Conservation (phyloP, 92 coral and sea anemone species). For the Diadumene lineata region DNA sequence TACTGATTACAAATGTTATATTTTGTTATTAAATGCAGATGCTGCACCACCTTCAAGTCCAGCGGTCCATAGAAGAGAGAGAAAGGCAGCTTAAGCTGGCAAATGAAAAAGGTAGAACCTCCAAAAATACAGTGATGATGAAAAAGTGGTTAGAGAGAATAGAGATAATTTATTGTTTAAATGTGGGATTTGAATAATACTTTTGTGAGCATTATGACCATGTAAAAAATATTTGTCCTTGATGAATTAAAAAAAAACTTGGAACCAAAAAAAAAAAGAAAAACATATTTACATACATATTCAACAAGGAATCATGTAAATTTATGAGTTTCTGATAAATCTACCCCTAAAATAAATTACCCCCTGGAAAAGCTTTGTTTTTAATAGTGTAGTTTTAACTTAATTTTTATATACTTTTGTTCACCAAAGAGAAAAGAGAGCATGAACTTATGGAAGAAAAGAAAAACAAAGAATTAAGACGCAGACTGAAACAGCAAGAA, state of each 20-base stretch:
- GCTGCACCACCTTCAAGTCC: slow-evolving; percentile 51
- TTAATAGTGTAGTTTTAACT: neutral
- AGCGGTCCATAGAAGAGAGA: slow-evolving; percentile 73
- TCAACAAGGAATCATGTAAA: no score
- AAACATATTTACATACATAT: no score
- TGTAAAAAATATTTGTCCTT: no score
- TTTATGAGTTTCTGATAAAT: no score
- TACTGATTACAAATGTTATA: neutral
- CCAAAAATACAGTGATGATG: neutral
- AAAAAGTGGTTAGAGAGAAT: no score
- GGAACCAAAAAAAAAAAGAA: no score
- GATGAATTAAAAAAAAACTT: no score
- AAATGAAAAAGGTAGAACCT: slow-evolving; percentile 63
- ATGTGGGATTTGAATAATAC: no score
- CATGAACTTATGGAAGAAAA: slow-evolving; percentile 55
- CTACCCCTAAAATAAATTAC: no score
- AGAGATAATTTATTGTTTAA: no score
- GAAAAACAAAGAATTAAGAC: slow-evolving; percentile 69
- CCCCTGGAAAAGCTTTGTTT: no score
- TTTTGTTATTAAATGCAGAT: slow-evolving; percentile 39
- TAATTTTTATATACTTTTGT: neutral
- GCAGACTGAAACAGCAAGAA: slow-evolving; percentile 75
- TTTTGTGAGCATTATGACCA: no score
- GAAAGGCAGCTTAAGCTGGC: slow-evolving; percentile 51
- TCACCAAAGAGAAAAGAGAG: slow-evolving; percentile 60